Evolutionary conservation across 2,888 invertebrate genomes (phyloP), one percentile per base, ranked within the genome.

Genomic region (Ernsta delagoae): DNA sequence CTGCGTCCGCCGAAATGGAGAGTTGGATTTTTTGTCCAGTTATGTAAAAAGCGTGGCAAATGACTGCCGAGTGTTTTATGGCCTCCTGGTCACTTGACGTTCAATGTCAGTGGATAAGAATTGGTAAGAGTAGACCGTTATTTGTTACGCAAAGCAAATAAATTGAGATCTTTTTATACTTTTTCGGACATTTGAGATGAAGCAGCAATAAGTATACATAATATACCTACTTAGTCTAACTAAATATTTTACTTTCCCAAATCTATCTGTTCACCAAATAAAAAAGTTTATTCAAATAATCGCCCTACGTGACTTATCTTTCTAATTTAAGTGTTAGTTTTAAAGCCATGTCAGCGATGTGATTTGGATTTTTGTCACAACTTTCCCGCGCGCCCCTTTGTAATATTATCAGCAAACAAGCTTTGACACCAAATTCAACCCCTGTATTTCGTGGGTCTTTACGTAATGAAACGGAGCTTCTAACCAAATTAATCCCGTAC

Each of bases 91-190:
- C 43, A 62, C 54, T 45, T n/a, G 39, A 60, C 50, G 48, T 57
- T 71, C 74, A 75, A 74, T 74, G 74, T 71, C 73, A 73, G 57
- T 66, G 43, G 65, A 61, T 62, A 60, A 8, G 9, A 59, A 16
- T n/a, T n/a, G n/a, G n/a, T 50, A 57, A 7, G 5, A 24, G 41
- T 24, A 65, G 9, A 5, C 56, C 45, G 71, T 71, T 75, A 75
- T 74, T 73, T 70, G 59, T 72, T 71, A 71, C 59, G 71, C 71
- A 73, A 75, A 71, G 70, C 60, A 71, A 72, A 76, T 75, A 71
- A 71, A 9, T 54, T 60, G 5, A n/a, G 5, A 8, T 4, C 50
- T 50, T 3, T 67, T 72, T 68, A 60, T 73, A 70, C 73, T 73
- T 74, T 72, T 62, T 62, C 63, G 72, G 65, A 50, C n/a, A n/a